These are phyloP conservation scores for Onychorhynchus coronatus DNA, from an alignment of 2,113 vertebrate species.

Conservation along the genomic window DNA sequence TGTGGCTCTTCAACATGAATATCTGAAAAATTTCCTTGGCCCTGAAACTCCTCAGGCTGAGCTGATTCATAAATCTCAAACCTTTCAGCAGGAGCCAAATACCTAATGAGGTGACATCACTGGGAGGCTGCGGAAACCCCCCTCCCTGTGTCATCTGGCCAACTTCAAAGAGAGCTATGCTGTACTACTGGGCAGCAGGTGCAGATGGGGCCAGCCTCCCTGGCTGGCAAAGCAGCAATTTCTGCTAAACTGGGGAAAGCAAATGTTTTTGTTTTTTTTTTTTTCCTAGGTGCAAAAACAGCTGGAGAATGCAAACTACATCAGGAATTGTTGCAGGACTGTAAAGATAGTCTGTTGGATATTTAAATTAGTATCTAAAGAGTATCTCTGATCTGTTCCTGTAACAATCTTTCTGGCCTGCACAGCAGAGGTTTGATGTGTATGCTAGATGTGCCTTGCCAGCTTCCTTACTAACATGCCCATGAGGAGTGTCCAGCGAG, in stretches of 20 bases:
- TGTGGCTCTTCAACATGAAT: rapidly evolving
- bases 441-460: neutral
- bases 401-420: rapidly evolving
- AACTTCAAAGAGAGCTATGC: rapidly evolving
- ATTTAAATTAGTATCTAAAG: neutral
- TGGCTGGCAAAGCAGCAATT: rapidly evolving
- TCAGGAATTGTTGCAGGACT: neutral
- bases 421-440: too few relatives aligned
- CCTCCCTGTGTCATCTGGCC: neutral
- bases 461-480: neutral
- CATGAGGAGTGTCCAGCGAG: neutral
- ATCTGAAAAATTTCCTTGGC: neutral
- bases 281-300: neutral
- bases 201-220: neutral
- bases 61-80: neutral
- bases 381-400: neutral
- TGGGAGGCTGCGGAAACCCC: neutral
- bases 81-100: rapidly evolving
- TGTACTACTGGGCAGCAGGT: rapidly evolving
- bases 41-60: neutral
- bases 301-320: neutral
- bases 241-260: neutral
- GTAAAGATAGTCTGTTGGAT: neutral
- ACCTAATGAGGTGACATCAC: neutral
- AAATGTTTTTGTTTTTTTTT: neutral